Evolutionary conservation across 1,140 invertebrate species (phyloP), one percentile per base, ranked within the genome.

Genomic region (Homalodisca vitripennis): DNA sequence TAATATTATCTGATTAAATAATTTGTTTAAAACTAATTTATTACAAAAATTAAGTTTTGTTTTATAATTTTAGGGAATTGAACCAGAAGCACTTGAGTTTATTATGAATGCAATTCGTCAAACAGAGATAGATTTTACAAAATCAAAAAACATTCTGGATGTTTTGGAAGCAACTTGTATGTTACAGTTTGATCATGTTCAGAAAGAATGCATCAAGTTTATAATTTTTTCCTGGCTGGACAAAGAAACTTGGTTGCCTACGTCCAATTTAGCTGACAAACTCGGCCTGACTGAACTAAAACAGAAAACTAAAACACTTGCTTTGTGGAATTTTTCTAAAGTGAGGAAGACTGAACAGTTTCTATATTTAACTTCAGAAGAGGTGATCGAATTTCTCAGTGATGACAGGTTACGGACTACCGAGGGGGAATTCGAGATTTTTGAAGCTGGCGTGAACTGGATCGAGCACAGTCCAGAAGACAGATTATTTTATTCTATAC

Each of bases 81-180:
- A 80, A 34, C 77, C 80, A 13, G 77, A 78, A 75, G 79, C 78
- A 26, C 75, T 84, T 72, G 77, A 78, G 67, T 65, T 78, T 46
- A 74, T 84, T 10, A 76, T 84, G 29, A 79, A 83, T 47, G 80
- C 79, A 71, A 77, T 78, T 1, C 80, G 83, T 64, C 79, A 77
- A 17, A 27, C 79, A 78, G 34, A 76, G 75, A 26, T 73, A 80
- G 72, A 80, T 82, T 57, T 80, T 75, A 22, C 73, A 75, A 60
- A 82, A 80, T 74, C 60, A 55, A 46, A 1, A 1, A 57, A 71
- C 22, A 80, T 81, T 53, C 77, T 82, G 64, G 78, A 80, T 64
- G 70, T 83, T 53, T 72, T 83, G 30, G 77, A 80, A 67, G 79
- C 82, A 64, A 79, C 78, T 0, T 77, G 76, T 55, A 74, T 81